These are phyloP conservation scores for Macropodus opercularis DNA, from an alignment of 2,797 vertebrate genomes.

Conservation along the genomic window DNA sequence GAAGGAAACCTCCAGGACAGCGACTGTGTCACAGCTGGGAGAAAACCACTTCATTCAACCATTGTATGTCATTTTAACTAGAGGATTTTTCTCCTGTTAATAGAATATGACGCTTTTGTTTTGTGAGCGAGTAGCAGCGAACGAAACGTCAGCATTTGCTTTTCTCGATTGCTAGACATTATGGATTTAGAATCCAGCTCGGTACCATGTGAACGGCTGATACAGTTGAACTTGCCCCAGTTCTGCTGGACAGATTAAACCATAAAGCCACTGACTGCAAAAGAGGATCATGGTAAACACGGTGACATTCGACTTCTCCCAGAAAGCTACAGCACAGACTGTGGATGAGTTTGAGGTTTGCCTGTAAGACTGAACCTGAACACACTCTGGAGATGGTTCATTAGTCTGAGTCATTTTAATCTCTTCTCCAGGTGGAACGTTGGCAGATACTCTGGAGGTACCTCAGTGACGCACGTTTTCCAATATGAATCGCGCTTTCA, in stretches of 20 bases:
- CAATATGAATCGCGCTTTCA: conserved; percentile 95
- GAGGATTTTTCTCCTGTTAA: no score
- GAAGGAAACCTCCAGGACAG: no score
- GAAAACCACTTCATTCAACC: no score
- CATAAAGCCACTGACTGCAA: conserved; percentile 2
- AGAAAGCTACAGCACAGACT: neutral
- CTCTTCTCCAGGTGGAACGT: conserved; percentile 71
- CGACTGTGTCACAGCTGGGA: no score
- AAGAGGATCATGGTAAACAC: conserved; percentile 29
- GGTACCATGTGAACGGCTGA: neutral
- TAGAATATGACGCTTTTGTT: no score
- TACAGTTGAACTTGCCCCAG: neutral
- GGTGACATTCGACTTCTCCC: neutral
- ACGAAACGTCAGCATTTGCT: no score
- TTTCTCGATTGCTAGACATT: no score
- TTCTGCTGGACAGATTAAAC: conserved; percentile 23
- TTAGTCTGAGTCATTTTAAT: conserved; percentile 43
- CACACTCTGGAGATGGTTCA: neutral
- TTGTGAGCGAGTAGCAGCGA: no score
- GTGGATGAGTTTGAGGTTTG: no score
- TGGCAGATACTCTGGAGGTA: conserved; percentile 63
- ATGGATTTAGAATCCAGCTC: conserved; percentile 2
- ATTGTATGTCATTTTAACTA: no score
- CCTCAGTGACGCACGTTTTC: conserved; percentile 65
- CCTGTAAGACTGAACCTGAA: conserved; percentile 15